Evolutionary conservation across 2,113 vertebrate genomes (phyloP), one percentile per base, ranked within the genome.

Genomic region (Bucco capensis): DNA sequence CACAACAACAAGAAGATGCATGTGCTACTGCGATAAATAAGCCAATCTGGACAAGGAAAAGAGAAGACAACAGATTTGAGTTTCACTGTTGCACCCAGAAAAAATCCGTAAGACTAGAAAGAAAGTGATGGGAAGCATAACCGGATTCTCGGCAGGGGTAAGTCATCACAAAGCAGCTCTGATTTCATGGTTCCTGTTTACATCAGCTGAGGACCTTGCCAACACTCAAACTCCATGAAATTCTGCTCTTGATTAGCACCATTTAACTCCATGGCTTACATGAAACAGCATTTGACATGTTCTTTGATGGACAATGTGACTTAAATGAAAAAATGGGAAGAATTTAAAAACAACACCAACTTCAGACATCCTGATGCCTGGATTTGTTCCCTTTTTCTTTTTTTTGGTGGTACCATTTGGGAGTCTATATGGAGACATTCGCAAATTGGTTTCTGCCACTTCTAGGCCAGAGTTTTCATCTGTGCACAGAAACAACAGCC

Each of bases 161-260:
- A 94, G 94, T 90, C 88, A 90, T 74, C 64, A 69, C 30, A 65
- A n/a, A 82, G 66, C 81, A 88, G 90, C 64, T 64, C 74, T 87
- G 86, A 93, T 94, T 93, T 95, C 93, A 92, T 37, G 84, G 95
- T 94, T 95, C 90, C 93, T 93, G 92, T 95, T 94, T 96, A 90
- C 67, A 90, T 86, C 93, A 94, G 92, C 81, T 62, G 79, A 86
- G 71, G 67, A 80, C 60, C 47, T 60, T 86, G 93, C 96, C 92
- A 94, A 76, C 51, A 83, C 54, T 90, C 83, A 83, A 88, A 79
- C 61, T 69, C 70, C 77, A 92, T 46, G 58, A 87, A 95, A 87
- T 53, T 85, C 81, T 92, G 89, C 71, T 89, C 78, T 80, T 89
- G 72, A 75, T 95, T 90, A 96, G 81, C 16, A 2, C 54, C 77